phyloP scores from a whole-genome alignment of 2,797 vertebrate species.

The Rousettus madagascariensis region DNA sequence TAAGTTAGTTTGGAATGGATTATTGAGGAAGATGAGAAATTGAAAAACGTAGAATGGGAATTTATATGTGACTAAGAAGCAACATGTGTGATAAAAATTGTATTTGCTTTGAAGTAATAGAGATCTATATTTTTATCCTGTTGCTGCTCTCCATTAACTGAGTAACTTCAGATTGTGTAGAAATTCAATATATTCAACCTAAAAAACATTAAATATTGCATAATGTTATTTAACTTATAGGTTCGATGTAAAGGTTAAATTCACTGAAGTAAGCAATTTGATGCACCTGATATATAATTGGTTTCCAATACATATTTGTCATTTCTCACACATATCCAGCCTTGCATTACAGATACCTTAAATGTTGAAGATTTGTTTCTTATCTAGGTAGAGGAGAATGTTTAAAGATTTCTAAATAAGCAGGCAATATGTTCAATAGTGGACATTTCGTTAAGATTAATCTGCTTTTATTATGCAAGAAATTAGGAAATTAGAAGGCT shows the following conservation, averaged over 20 bases:
- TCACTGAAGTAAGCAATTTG: not conserved
- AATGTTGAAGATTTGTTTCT: not conserved
- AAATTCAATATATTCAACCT: not conserved
- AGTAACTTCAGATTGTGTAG: not conserved
- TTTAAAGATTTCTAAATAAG: not conserved
- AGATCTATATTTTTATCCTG: not conserved
- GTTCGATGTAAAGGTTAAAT: not conserved
- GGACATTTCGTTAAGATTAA: not conserved
- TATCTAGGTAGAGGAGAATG: not conserved
- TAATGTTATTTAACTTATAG: not conserved
- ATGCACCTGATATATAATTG: not conserved
- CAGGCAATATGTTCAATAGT: not conserved
- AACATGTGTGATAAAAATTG: not conserved
- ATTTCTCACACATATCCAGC: not conserved
- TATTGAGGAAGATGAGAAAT: not conserved
- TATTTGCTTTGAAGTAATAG: not conserved
- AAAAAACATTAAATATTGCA: not conserved
- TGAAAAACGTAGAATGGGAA: not conserved
- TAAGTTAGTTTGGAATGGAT: not conserved
- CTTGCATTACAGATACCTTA: not conserved
- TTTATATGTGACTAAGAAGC: not conserved
- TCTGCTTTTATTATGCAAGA: not conserved
- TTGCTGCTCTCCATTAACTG: not conserved
- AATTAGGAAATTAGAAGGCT: not conserved
- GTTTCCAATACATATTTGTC: not conserved